Evolutionary conservation across 2,113 vertebrate genomes (phyloP).

Genomic region (Thunnus maccoyii): DNA sequence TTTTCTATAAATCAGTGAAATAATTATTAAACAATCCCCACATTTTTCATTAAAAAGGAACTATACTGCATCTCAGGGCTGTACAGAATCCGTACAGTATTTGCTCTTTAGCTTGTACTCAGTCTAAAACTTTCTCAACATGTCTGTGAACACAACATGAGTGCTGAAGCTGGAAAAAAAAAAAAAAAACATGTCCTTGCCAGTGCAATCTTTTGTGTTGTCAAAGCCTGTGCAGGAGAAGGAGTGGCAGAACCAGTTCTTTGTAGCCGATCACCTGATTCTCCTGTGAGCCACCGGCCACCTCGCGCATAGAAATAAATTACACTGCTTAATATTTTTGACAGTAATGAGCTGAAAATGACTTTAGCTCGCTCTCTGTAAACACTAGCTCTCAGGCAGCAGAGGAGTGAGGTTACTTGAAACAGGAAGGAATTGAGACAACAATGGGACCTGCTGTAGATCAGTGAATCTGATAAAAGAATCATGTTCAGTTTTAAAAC

Average conservation of each 20-base stretch:
- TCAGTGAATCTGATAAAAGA: not conserved
- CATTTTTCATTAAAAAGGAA: not conserved
- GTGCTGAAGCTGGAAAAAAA: not conserved
- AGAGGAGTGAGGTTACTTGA: not conserved
- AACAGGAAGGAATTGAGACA: conserved; percentile 63
- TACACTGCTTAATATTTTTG: not conserved
- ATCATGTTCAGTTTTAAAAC: not conserved
- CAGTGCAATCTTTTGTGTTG: conserved; percentile 13
- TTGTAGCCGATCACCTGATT: conserved; percentile 45
- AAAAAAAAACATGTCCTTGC: conserved; percentile 18
- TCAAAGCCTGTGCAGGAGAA: conserved; percentile 17
- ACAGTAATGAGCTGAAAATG: not conserved
- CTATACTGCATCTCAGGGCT: not conserved
- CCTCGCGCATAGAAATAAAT: not conserved
- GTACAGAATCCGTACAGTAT: too few relatives aligned
- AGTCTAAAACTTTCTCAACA: not conserved
- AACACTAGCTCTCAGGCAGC: not conserved
- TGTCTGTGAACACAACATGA: not conserved
- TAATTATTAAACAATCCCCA: too few relatives aligned
- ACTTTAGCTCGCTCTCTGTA: not conserved
- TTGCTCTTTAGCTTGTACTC: not conserved
- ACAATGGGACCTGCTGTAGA: conserved; percentile 51
- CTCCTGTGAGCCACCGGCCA: conserved; percentile 2
- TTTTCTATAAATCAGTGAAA: too few relatives aligned
- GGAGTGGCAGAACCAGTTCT: conserved; percentile 61